phyloP scores from a whole-genome alignment of 2,888 invertebrate genomes.

The Spicauda simplicius region DNA sequence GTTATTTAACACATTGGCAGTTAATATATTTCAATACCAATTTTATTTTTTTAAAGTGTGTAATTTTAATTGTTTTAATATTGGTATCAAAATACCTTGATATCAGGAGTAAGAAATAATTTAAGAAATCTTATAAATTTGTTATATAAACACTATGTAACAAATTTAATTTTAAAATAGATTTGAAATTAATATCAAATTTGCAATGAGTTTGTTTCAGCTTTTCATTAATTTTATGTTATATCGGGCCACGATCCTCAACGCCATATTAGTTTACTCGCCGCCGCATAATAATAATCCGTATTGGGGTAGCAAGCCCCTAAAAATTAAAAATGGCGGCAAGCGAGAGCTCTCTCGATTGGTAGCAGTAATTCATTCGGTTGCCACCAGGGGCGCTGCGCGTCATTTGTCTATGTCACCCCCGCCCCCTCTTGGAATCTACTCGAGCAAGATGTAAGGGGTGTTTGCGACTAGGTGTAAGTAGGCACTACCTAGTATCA shows the following conservation, averaged over 20 bases:
- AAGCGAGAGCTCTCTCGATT: conserved; percentile 76
- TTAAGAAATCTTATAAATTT: too few species aligned
- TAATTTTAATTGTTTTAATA: too few species aligned
- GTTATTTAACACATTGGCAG: too few species aligned
- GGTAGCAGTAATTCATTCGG: conserved; percentile 79
- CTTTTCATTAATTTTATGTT: neutral
- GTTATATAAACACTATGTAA: too few species aligned
- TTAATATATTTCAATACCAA: too few species aligned
- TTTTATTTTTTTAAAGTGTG: too few species aligned
- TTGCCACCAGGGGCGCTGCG: conserved; percentile 71
- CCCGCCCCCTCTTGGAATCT: conserved; percentile 66
- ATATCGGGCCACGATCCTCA: neutral
- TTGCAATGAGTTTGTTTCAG: too few species aligned
- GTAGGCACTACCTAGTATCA: conserved; percentile 27
- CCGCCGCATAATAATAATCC: conserved; percentile 60
- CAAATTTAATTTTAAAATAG: too few species aligned
- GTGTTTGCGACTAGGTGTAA: conserved; percentile 33
- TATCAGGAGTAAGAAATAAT: too few species aligned
- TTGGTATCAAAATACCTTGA: too few species aligned
- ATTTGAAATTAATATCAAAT: too few species aligned
- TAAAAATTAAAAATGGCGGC: conserved; percentile 84
- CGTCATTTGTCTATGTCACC: conserved; percentile 81
- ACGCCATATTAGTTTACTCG: conserved; percentile 27
- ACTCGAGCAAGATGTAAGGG: conserved; percentile 70
- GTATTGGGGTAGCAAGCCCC: conserved; percentile 74